phyloP scores from a whole-genome alignment of 1,140 invertebrate genomes.

The Pentalonia nigronervosa region DNA sequence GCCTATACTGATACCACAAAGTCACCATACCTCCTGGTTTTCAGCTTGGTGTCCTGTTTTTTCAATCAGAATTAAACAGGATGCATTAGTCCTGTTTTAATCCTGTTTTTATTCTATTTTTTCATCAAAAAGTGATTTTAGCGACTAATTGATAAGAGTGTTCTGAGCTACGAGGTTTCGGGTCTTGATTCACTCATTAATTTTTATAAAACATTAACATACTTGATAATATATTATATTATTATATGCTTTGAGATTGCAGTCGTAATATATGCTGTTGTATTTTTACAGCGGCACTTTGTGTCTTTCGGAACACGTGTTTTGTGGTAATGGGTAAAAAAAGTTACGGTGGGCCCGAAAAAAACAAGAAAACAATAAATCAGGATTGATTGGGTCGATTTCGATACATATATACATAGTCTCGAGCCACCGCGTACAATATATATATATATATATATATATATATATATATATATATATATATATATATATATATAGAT shows the following conservation, averaged over 20 bases:
- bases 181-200: not conserved
- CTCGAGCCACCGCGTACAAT: not conserved
- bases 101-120: too few species aligned
- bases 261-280: not conserved
- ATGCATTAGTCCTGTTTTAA: too few species aligned
- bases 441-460: not conserved
- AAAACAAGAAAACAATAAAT: conserved; percentile 44
- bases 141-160: too few species aligned
- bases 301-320: conserved; percentile 21
- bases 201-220: not conserved
- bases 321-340: conserved; percentile 35
- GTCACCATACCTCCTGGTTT: too few species aligned
- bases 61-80: too few species aligned
- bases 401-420: conserved; percentile 10
- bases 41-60: too few species aligned
- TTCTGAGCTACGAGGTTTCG: not conserved
- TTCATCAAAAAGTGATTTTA: too few species aligned
- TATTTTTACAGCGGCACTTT: conserved; percentile 42
- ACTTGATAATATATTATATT: not conserved
- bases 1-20: too few species aligned
- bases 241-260: not conserved
- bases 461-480: not conserved
- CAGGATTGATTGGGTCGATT: conserved; percentile 33
- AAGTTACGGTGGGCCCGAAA: not conserved
- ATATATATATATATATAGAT: not conserved